Evolutionary conservation across 2,113 vertebrate species (phyloP), one percentile per base, ranked within the genome.

Genomic region (Gymnarchus niloticus): DNA sequence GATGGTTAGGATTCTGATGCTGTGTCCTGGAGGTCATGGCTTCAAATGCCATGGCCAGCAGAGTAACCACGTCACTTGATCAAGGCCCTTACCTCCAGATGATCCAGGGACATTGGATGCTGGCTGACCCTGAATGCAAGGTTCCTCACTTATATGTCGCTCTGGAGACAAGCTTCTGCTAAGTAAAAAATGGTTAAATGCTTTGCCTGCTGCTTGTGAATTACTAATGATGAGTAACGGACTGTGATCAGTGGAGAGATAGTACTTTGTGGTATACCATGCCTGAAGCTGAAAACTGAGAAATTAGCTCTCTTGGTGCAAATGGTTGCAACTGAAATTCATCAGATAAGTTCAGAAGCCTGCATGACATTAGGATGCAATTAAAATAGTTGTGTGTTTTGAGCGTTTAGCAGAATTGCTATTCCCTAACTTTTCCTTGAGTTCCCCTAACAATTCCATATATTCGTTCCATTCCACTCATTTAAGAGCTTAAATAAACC

Each of bases 341-440:
- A 48, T 28, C 46, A 12, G 56, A 56, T 33, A 56, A 7, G 28
- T 52, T 52, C n/a, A 85, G 49, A 76, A 56, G 41, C 33, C 17
- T 41, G 56, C 56, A 84, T 56, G 17, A 85, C 76, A 85, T 80
- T 48, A 85, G 73, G 28, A 57, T 25, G 23, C n/a, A 85, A 23
- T 85, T 25, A 59, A 46, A 80, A 8, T 56, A 80, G 80, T 17
- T 12, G 6, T n/a, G 7, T n/a, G 8, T 48, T 23, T n/a, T 1
- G 19, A 48, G 76, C 76, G 23, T 33, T 69, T 37, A 25, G 19
- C 41, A 33, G 65, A 41, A 73, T 14, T 19, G 65, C 1, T 4
- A 10, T 69, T 69, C 33, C 0, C 5, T 12, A 69, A 69, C 28
- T 4, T 69, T 33, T 69, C 33, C 28, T 33, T 33, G 3, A 6